Conservation (phyloP, 2,797 vertebrate genomes). For the Mionectes olivaceus region DNA sequence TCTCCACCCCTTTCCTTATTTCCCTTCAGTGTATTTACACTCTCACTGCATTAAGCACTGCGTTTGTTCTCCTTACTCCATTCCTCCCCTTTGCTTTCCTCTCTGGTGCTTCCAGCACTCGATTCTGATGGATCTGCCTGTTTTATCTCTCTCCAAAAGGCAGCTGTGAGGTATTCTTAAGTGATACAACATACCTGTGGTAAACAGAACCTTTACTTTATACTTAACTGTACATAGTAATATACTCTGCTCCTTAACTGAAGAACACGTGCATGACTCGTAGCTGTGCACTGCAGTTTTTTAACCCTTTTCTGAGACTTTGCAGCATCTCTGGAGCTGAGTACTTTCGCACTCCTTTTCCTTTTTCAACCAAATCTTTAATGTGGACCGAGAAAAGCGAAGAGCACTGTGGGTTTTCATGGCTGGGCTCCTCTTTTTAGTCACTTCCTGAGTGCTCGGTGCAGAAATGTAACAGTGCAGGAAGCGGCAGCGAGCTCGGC, state of each 20-base stretch:
- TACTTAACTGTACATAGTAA: background rate
- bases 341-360: conserved; percentile 44
- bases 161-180: background rate
- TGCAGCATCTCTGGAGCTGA: background rate
- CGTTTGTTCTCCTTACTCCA: background rate
- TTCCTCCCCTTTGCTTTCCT: background rate
- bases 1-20: conserved; percentile 56
- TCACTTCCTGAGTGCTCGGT: conserved; percentile 76
- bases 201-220: conserved; percentile 1
- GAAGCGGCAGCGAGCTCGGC: conserved; percentile 57
- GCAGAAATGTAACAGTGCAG: conserved; percentile 57
- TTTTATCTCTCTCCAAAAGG: conserved; percentile 1
- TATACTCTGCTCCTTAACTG: background rate
- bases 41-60: conserved; percentile 17
- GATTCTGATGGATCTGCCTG: background rate
- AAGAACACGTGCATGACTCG: background rate
- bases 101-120: background rate
- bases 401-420: conserved; percentile 69
- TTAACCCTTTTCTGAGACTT: background rate
- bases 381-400: conserved; percentile 54
- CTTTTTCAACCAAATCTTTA: conserved; percentile 53
- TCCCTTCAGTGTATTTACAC: conserved; percentile 41
- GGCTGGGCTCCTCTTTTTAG: conserved; percentile 62
- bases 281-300: background rate
- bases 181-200: background rate